These are phyloP conservation scores for Spisula subtruncata DNA, from an alignment of 2,888 invertebrate genomes.

Conservation along the genomic window DNA sequence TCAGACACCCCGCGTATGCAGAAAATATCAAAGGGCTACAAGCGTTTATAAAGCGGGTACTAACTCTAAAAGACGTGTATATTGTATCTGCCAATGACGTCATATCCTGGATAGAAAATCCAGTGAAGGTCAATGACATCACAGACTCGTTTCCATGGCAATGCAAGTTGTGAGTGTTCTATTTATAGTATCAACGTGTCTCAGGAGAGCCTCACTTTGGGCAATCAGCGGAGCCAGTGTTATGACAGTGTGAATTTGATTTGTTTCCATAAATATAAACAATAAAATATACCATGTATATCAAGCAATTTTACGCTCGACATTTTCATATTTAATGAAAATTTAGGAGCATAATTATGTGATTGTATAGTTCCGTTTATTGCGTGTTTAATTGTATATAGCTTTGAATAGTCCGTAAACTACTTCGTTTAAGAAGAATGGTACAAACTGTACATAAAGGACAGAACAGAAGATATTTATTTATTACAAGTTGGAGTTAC, in stretches of 20 bases:
- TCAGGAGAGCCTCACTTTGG: not conserved
- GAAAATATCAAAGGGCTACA: conserved; percentile 76
- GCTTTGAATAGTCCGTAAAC: too few relatives aligned
- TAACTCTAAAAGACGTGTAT: conserved; percentile 75
- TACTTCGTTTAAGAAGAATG: too few relatives aligned
- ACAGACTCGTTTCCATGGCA: conserved; percentile 73
- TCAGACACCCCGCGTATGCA: conserved; percentile 86
- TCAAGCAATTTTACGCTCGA: not conserved
- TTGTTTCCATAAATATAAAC: too few relatives aligned
- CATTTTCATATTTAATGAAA: too few relatives aligned
- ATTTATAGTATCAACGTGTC: not conserved
- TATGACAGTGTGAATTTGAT: not conserved
- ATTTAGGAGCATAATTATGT: too few relatives aligned
- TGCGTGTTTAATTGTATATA: too few relatives aligned
- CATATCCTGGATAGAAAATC: conserved; percentile 80
- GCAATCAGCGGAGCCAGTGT: not conserved
- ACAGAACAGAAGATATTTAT: too few relatives aligned
- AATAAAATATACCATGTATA: too few relatives aligned
- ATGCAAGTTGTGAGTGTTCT: conserved; percentile 54
- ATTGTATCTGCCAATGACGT: conserved; percentile 76
- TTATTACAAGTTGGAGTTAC: too few relatives aligned
- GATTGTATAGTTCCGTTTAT: too few relatives aligned
- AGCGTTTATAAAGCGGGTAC: conserved; percentile 74
- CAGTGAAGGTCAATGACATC: conserved; percentile 72
- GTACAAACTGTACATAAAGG: too few relatives aligned